phyloP scores from a whole-genome alignment of 2,797 vertebrate genomes.

The Synaphobranchus kaupii region DNA sequence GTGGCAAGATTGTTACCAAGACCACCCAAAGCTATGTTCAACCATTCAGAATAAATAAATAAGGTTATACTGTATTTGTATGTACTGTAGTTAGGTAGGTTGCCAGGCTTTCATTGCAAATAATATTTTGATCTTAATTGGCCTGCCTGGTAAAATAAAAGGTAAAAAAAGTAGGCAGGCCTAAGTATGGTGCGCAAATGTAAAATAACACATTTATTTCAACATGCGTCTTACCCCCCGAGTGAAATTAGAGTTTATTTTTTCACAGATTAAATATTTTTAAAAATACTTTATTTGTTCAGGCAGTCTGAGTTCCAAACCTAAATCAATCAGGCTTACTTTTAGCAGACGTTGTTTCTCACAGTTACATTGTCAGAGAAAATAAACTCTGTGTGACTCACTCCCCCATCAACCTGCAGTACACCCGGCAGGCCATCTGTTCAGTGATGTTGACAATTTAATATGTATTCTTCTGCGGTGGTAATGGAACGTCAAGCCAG shows the following conservation, averaged over 20 bases:
- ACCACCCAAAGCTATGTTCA: background rate
- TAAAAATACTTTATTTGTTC: background rate
- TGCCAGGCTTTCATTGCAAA: no score
- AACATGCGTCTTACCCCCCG: background rate
- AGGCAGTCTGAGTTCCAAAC: background rate
- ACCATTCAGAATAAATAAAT: background rate
- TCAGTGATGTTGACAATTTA: conserved; percentile 27
- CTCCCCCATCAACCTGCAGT: conserved; percentile 11
- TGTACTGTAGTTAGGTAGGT: background rate
- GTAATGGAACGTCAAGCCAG: conserved; percentile 23
- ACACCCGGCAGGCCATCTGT: conserved; percentile 11
- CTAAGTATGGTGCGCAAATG: background rate
- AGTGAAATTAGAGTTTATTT: background rate
- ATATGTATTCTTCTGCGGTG: conserved; percentile 22
- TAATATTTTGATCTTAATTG: no score
- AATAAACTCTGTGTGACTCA: background rate
- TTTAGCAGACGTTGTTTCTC: conserved; percentile 14
- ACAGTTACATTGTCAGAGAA: background rate
- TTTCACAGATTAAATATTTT: background rate
- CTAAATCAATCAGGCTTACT: conserved; percentile 9
- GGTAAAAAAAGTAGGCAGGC: no score
- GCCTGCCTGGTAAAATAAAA: no score
- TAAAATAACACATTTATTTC: background rate
- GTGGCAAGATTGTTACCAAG: background rate
- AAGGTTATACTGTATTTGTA: background rate